Conservation (phyloP, 2,888 invertebrate species). For the Dicycla oo region DNA sequence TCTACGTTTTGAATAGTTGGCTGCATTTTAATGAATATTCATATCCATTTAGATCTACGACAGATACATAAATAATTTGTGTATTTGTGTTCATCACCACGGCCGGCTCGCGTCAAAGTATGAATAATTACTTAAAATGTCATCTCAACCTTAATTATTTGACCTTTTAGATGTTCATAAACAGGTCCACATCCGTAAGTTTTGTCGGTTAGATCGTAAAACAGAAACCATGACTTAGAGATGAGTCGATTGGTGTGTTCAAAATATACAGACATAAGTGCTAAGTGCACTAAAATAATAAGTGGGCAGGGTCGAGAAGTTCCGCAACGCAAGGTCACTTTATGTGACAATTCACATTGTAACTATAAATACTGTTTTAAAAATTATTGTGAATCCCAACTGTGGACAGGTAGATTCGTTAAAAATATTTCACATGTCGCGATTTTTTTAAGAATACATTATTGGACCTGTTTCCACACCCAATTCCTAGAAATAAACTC, state of each 20-base stretch:
- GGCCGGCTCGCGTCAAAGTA: conserved; percentile 19
- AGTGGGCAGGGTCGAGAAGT: conserved; percentile 39
- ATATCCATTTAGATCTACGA: conserved; percentile 42
- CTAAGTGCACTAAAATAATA: conserved; percentile 65
- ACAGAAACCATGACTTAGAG: conserved; percentile 60
- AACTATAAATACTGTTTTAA: not conserved
- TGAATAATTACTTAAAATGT: conserved; percentile 58
- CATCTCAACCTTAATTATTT: conserved; percentile 49
- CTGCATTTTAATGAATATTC: conserved; percentile 46
- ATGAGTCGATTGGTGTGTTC: conserved; percentile 50
- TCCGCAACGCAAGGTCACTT: conserved; percentile 48
- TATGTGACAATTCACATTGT: conserved; percentile 15
- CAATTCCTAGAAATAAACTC: conserved; percentile 1
- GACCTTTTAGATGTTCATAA: conserved; percentile 60
- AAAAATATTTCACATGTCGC: conserved; percentile 13
- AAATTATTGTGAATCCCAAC: not conserved
- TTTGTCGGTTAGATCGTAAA: conserved; percentile 43
- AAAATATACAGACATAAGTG: conserved; percentile 43
- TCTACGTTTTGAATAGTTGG: conserved; percentile 5
- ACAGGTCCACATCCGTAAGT: conserved; percentile 64
- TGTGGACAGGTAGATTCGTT: not conserved
- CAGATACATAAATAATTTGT: conserved; percentile 43
- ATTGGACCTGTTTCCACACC: conserved; percentile 33
- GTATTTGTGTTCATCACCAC: conserved; percentile 24
- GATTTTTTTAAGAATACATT: conserved; percentile 13